Evolutionary conservation across 2,797 vertebrate genomes (phyloP), one percentile per base, ranked within the genome.

Genomic region (Aldrovandia affinis): DNA sequence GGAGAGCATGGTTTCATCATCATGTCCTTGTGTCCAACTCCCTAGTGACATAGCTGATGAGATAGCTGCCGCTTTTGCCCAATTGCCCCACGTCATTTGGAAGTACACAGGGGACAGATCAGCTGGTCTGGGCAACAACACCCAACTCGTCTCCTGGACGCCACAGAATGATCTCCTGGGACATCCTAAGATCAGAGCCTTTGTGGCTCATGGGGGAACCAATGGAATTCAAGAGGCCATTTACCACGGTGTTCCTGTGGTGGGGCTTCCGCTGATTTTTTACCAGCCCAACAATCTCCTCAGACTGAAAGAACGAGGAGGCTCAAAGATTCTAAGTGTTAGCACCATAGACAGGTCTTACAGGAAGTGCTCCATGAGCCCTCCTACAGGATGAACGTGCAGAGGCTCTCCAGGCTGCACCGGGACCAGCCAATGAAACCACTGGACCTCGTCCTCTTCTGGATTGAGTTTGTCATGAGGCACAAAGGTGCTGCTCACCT

Each of bases 401-500:
- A 57, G 59, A 50, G 50, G 12, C 83, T 84, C 57, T 84, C 83
- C 83, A 80, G 15, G 52, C 44, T 84, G 28, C 83, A 84, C 63
- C 59, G 36, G 15, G 83, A 84, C 78, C 83, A 86, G 0, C 92
- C 92, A 0, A 44, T 94, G 6, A 84, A 0, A 0, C 87, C 92
- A 0, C 30, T 94, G 25, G 90, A 94, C 52, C 89, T 0, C 1
- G 91, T 93, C 82, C 0, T 94, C 89, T 94, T 92, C 93, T 94
- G 93, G 94, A 92, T 92, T 28, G 93, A 95, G 89, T 95, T 94
- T 85, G 92, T 95, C 9, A 93, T 94, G 86, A 93, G 90, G 86
- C 89, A 93, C 90, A 89, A 90, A 93, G 93, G 93, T 39, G 93
- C 93, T 52, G 89, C 92, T 89, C 91, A 95, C 83, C 89, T 95